phyloP scores from a whole-genome alignment of 2,888 invertebrate species.

The Germaria angustata region DNA sequence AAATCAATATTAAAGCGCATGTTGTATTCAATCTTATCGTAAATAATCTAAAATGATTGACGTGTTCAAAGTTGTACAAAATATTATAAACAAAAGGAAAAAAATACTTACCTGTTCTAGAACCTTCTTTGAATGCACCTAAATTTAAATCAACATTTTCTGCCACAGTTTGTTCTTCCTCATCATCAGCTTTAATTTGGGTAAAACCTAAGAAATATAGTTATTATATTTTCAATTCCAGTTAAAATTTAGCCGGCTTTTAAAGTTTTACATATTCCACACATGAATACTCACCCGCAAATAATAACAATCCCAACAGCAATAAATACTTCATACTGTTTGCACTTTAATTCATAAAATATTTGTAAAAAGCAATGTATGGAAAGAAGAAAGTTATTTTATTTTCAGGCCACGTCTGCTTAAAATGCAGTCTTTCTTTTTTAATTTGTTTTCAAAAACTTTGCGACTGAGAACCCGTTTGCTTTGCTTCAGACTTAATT shows the following conservation, averaged over 20 bases:
- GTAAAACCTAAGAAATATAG: slow-evolving; percentile 71
- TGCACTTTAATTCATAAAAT: slow-evolving; percentile 21
- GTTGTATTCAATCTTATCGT: slow-evolving; percentile 1
- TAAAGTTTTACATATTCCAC: not conserved
- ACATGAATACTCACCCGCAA: slow-evolving; percentile 73
- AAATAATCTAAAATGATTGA: slow-evolving; percentile 4
- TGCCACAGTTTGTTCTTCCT: slow-evolving; percentile 72
- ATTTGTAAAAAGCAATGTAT: slow-evolving; percentile 26
- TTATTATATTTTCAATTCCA: not conserved
- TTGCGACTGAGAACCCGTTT: not conserved
- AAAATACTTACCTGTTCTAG: slow-evolving; percentile 87
- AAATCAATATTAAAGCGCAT: no score
- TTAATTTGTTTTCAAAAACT: slow-evolving; percentile 13
- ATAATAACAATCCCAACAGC: slow-evolving; percentile 74
- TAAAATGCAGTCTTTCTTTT: slow-evolving; percentile 38
- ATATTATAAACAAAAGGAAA: not conserved
- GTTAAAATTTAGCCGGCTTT: slow-evolving; percentile 8
- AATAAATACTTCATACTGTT: slow-evolving; percentile 75
- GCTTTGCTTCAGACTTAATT: slow-evolving; percentile 13
- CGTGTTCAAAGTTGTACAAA: slow-evolving; percentile 5
- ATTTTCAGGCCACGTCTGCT: slow-evolving; percentile 61
- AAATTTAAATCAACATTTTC: slow-evolving; percentile 88
- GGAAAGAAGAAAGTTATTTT: not conserved
- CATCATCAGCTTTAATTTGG: slow-evolving; percentile 73
- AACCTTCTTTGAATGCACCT: slow-evolving; percentile 91